Conservation (phyloP, 2,113 vertebrate species). For the Chaetorhynchus papuensis region DNA sequence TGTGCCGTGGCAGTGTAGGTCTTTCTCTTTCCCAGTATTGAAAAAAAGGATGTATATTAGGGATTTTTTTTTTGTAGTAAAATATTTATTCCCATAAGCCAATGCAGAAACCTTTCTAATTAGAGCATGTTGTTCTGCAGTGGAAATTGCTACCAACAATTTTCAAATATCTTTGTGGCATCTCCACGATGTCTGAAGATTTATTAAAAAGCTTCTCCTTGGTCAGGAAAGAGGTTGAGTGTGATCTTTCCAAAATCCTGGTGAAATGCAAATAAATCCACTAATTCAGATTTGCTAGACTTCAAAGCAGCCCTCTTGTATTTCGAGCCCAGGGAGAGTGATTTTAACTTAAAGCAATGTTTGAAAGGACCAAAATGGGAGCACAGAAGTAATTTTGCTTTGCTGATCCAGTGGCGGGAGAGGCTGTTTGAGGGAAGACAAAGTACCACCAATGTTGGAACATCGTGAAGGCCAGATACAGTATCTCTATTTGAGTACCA, state of each 20-base stretch:
- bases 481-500: constrained; percentile 58
- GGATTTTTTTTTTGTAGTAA: neutral
- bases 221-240: neutral
- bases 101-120: neutral
- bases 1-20: neutral
- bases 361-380: constrained; percentile 34
- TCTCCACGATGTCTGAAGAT: neutral
- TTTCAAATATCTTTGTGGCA: neutral
- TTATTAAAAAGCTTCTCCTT: neutral
- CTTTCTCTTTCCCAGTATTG: neutral
- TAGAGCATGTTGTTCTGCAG: neutral
- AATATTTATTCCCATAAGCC: neutral
- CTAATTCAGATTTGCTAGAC: neutral
- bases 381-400: constrained; percentile 22
- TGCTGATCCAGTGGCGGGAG: constrained; percentile 31
- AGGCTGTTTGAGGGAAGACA: constrained; percentile 31
- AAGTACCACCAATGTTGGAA: constrained; percentile 31
- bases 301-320: neutral
- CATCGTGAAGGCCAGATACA: constrained; percentile 45
- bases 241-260: neutral
- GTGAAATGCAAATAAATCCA: neutral
- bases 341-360: neutral
- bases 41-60: neutral
- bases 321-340: neutral
- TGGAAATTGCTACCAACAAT: neutral